Evolutionary conservation across 2,888 invertebrate genomes (phyloP).

Genomic region (Gibbula magus): DNA sequence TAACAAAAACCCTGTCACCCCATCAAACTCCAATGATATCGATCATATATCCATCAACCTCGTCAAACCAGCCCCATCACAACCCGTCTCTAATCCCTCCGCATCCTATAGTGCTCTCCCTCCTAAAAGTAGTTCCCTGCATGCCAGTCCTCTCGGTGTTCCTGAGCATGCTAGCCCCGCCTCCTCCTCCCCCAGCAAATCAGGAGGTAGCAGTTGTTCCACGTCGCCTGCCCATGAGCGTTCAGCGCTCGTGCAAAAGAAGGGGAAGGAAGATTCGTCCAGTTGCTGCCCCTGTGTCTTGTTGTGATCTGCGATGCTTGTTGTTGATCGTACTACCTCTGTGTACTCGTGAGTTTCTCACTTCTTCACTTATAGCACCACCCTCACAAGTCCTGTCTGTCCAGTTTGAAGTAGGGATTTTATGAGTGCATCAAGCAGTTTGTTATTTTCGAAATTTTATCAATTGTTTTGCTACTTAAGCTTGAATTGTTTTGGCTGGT

Average conservation of each 20-base stretch:
- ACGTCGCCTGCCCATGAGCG: background rate
- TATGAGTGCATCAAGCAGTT: too few species aligned
- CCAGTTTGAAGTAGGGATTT: too few species aligned
- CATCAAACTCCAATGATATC: background rate
- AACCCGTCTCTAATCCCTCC: background rate
- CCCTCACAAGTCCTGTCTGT: too few species aligned
- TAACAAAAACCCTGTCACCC: slow-evolving; percentile 30
- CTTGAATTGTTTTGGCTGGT: too few species aligned
- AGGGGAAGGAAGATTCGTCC: background rate
- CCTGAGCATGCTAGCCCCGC: background rate
- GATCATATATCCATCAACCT: background rate
- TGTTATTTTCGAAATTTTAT: too few species aligned
- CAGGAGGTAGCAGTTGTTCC: background rate
- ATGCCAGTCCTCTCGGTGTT: background rate
- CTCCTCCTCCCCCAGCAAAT: background rate
- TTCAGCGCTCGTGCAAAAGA: background rate
- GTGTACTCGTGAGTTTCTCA: slow-evolving; percentile 21
- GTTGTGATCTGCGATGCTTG: slow-evolving; percentile 26
- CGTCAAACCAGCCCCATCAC: background rate
- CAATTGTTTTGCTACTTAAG: too few species aligned
- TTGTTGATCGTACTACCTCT: slow-evolving; percentile 28
- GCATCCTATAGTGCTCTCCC: background rate
- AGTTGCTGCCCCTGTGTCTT: slow-evolving; percentile 23
- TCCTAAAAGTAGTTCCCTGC: background rate
- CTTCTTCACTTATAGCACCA: background rate